Percentiles rank a stretch among this genome's conserved stretches.
These are phyloP conservation scores for Micrasema longulum DNA, from an alignment of 1,140 invertebrate genomes.

Conservation along the genomic window DNA sequence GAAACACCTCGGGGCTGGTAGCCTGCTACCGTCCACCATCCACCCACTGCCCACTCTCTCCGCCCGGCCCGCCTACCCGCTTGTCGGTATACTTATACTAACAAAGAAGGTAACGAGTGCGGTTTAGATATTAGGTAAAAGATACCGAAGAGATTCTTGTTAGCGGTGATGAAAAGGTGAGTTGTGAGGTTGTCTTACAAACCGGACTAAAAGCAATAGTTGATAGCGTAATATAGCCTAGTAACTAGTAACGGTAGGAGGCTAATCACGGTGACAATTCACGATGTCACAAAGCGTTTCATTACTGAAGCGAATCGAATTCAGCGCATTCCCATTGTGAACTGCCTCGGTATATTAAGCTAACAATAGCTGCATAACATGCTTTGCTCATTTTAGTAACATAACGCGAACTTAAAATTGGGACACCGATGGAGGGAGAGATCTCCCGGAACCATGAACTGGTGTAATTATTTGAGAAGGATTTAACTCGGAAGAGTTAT, in stretches of 20 bases:
- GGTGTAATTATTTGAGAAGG: too few relatives aligned
- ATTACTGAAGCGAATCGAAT: constrained; percentile 20
- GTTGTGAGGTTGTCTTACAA: too few relatives aligned
- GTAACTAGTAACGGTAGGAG: neutral
- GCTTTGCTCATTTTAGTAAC: constrained; percentile 20
- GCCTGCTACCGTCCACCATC: neutral
- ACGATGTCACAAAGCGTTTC: neutral
- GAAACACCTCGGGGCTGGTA: constrained; percentile 5
- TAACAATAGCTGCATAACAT: neutral
- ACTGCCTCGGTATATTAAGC: constrained; percentile 1
- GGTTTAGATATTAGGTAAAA: too few relatives aligned
- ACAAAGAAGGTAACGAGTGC: too few relatives aligned
- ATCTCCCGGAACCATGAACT: too few relatives aligned
- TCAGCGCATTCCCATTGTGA: neutral
- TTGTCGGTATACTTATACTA: too few relatives aligned
- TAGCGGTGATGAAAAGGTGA: neutral
- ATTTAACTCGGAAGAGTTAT: too few relatives aligned
- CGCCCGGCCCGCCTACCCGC: neutral
- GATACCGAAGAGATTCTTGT: neutral
- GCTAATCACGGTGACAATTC: neutral
- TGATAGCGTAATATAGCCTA: neutral
- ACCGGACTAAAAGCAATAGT: too few relatives aligned
- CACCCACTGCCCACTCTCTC: constrained; percentile 27
- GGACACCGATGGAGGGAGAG: too few relatives aligned
- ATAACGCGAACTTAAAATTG: neutral